Evolutionary conservation across 2,113 vertebrate genomes (phyloP), one percentile per base, ranked within the genome.

Genomic region (Neomonachus schauinslandi): DNA sequence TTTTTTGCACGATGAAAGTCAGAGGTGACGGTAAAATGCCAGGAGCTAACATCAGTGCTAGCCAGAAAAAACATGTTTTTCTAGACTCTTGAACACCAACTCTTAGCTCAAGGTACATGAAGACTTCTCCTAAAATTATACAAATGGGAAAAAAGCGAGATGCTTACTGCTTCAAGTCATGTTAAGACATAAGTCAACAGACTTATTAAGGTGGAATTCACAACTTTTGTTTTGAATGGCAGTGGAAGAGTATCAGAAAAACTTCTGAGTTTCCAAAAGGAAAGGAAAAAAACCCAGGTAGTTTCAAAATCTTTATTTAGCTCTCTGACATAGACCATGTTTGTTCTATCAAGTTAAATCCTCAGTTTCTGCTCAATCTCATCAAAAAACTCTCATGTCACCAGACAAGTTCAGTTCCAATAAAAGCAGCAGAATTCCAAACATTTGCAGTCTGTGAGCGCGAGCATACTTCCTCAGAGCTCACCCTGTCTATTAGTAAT

Each of bases 351-450:
- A 94, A 22, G 21, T 90, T 92, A 89, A 94, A 95, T 91, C 59
- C 69, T 5, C 36, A 57, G 61, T 87, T 97, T 95, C 95, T 93
- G 51, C 21, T 22, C 84, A 91, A 76, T 93, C 65, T 46, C 18
- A 7, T 92, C 86, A 92, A 96, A 97, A 98, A 24, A 12, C 63
- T 97, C 31, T 90, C 59, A 57, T 82, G 59, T 95, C 93, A 93
- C 26, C 42, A 95, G 92, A 96, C 89, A 92, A 88, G 51, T 90
- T 96, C 76, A 72, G 49, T 71, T 96, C 95, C 83, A 96, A 81
- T 94, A 96, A 71, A 98, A 98, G 55, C 71, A 97, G 57, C 36
- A 39, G 26, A 28, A 97, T 39, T 69, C 11, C 74, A 96, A 69
- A 97, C 90, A 81, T 42, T 89, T 31, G 15, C 71, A 22, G 4